A percentile compares a stretch with the other conserved stretches of the same genome.
phyloP scores from a whole-genome alignment of 2,888 invertebrate species.

The Dione juno region DNA sequence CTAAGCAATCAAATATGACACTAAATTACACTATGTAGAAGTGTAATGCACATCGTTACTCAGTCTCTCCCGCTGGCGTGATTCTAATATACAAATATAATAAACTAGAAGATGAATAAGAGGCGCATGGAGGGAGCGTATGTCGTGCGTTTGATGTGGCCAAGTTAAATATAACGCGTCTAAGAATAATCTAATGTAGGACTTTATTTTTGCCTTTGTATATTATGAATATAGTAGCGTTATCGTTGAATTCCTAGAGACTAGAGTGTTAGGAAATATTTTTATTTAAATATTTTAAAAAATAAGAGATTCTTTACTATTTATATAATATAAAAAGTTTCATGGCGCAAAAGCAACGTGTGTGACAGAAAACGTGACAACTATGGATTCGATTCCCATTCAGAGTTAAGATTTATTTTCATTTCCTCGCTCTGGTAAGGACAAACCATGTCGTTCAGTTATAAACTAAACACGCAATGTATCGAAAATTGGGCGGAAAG shows the following conservation, averaged over 20 bases:
- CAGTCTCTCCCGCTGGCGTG: neutral
- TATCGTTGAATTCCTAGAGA: neutral
- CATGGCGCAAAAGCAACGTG: too few relatives aligned
- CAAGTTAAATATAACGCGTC: conserved; percentile 10
- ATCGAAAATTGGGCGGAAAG: neutral
- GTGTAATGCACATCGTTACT: neutral
- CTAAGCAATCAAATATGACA: too few relatives aligned
- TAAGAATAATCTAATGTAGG: conserved; percentile 13
- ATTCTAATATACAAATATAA: neutral
- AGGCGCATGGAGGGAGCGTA: neutral
- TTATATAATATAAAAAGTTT: too few relatives aligned
- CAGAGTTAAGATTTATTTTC: neutral
- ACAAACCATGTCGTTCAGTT: neutral
- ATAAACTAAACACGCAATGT: neutral
- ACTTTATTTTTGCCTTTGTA: conserved; percentile 8
- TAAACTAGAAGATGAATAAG: neutral
- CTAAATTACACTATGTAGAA: too few relatives aligned
- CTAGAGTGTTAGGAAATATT: neutral
- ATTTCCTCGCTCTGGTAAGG: neutral
- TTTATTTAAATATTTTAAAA: too few relatives aligned
- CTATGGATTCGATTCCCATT: neutral
- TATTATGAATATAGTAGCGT: neutral
- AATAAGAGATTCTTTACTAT: too few relatives aligned
- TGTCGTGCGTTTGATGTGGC: conserved; percentile 8
- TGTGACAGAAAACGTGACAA: neutral